Base-by-base conservation (phyloP, 1,140 invertebrate genomes). In the Eupristina koningsbergeri region DNA sequence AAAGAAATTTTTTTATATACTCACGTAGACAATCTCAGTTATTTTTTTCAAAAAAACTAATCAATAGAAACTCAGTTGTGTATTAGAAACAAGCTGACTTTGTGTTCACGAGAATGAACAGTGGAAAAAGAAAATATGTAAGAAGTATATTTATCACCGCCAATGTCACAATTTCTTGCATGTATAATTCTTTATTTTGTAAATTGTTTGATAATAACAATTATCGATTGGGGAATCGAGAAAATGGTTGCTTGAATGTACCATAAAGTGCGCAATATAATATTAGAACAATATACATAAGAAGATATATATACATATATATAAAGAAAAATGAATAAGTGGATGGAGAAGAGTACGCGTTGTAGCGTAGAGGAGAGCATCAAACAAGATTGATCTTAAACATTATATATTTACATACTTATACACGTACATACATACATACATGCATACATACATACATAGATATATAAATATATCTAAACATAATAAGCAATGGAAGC, bases 301-400 rank as follows among this genome's bases (percentile, higher is more conserved):
- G 41, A 26, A 77, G 61, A 77, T 41, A 61, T 17, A 64, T 45
- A 63, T 41, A 45, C 0, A 77, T 77, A 77, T 41, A 61, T 17
- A 64, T 45, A 63, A 63, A 45, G 2, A 45, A 5, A 22, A 67
- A 64, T 47, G 9, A 34, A 6, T 31, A 29, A 45, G 50, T 29
- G 39, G 34, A 45, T 47, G n/a, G 13, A 31, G 58, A 36, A 13
- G 26, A 29, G 63, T 78, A 83, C 82, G 75, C 63, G 82, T 83
- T 78, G 76, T 83, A 78, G 82, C 75, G 82, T 83, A 78, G 61
- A n/a, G 19, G 22, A 69, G 39, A 78, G 50, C 63, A 45, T 53
- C 47, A 76, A 64, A 81, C 22, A 13, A 81, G 29, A 78, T 71
- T n/a, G 34, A 64, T 61, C 45, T 73, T 81, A 73, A 61, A 64